phyloP scores from a whole-genome alignment of 30 jellyfish, hydroid and myxozoan species.

The Aurelia coerulea region DNA sequence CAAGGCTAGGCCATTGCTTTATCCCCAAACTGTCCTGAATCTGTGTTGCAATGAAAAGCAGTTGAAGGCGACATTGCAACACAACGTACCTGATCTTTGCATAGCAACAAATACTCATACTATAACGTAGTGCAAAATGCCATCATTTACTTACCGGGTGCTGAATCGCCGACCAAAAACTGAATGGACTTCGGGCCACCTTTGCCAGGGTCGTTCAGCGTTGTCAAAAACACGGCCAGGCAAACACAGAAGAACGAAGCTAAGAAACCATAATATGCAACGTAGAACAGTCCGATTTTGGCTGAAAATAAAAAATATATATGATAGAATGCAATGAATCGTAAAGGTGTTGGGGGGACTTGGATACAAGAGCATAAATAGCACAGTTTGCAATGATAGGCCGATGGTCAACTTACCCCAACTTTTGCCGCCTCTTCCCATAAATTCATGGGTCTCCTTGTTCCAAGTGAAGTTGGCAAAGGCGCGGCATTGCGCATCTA shows the following conservation, averaged over 20 bases:
- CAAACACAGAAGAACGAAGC: slow-evolving; percentile 91
- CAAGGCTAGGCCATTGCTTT: too few relatives aligned
- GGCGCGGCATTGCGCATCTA: slow-evolving; percentile 70
- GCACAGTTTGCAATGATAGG: background rate
- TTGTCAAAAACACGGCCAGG: slow-evolving; percentile 87
- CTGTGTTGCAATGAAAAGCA: too few relatives aligned
- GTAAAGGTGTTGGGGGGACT: too few relatives aligned
- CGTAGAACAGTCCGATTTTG: slow-evolving; percentile 94
- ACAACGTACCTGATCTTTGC: too few relatives aligned
- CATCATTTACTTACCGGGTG: slow-evolving; percentile 80
- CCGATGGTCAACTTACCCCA: slow-evolving; percentile 84
- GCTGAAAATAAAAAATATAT: slow-evolving; percentile 52
- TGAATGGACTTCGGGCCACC: slow-evolving; percentile 97
- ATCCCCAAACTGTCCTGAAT: too few relatives aligned
- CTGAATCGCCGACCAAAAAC: slow-evolving; percentile 65
- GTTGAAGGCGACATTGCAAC: too few relatives aligned
- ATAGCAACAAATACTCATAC: too few relatives aligned
- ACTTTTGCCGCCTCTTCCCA: slow-evolving; percentile 95
- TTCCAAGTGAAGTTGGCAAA: slow-evolving; percentile 87
- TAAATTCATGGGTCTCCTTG: slow-evolving; percentile 80
- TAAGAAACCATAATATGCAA: slow-evolving; percentile 86
- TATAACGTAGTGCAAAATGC: background rate
- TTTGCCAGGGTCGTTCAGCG: slow-evolving; percentile 87
- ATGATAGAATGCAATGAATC: background rate
- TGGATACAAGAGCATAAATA: too few relatives aligned